A percentile compares a stretch with the other conserved stretches of the same genome.
These are phyloP conservation scores for Salvelinus alpinus DNA, from an alignment of 2,113 vertebrate species.

Conservation along the genomic window DNA sequence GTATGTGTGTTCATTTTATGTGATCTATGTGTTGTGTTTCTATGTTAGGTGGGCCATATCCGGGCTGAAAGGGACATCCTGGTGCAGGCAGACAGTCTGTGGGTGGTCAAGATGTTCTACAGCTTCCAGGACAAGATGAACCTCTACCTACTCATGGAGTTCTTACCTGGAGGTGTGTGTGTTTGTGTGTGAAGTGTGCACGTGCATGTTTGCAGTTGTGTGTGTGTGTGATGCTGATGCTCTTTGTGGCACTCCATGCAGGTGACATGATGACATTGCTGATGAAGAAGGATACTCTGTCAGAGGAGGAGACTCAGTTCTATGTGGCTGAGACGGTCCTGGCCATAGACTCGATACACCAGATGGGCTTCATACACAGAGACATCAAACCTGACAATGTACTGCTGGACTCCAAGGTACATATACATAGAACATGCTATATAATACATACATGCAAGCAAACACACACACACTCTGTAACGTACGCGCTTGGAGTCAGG, in stretches of 20 bases:
- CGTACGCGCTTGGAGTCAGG: neutral
- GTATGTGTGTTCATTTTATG: neutral
- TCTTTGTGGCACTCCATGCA: slow-evolving; percentile 49
- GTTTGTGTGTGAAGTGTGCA: neutral
- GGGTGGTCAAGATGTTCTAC: slow-evolving; percentile 99
- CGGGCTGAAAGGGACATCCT: slow-evolving; percentile 96
- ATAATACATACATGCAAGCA: neutral
- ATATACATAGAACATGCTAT: slow-evolving; percentile 6
- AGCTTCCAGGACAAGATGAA: slow-evolving; percentile 99
- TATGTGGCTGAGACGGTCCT: slow-evolving; percentile 97
- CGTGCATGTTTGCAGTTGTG: slow-evolving; percentile 11
- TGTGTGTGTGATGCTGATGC: neutral
- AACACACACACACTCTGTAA: neutral
- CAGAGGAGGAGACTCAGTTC: slow-evolving; percentile 96
- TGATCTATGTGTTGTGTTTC: neutral
- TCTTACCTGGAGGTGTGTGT: slow-evolving; percentile 87
- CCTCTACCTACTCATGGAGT: slow-evolving; percentile 99
- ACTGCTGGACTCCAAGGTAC: slow-evolving; percentile 90
- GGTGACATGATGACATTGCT: slow-evolving; percentile 99
- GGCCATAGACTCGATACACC: slow-evolving; percentile 98
- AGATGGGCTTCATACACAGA: slow-evolving; percentile 96
- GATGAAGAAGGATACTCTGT: slow-evolving; percentile 98
- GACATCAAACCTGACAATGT: slow-evolving; percentile 99
- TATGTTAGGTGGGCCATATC: slow-evolving; percentile 90
- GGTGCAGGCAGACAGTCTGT: slow-evolving; percentile 95